Percentiles rank a stretch among this genome's conserved stretches.
Evolutionary conservation across 1,140 invertebrate species (phyloP).

Genomic region (Neodiprion lecontei): DNA sequence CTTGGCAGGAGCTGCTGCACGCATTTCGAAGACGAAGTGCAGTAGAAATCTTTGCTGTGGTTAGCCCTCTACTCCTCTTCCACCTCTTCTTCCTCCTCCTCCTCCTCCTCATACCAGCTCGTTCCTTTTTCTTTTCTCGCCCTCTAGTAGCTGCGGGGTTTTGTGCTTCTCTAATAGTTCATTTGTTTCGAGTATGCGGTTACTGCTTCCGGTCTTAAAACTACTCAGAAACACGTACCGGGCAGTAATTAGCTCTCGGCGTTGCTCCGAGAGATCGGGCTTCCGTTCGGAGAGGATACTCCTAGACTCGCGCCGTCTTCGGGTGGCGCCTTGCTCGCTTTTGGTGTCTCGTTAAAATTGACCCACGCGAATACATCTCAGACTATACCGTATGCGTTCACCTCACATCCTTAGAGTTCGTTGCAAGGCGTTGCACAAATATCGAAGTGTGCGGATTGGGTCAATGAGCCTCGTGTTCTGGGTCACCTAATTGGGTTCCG

Average conservation of each 20-base stretch:
- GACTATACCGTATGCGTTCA: too few relatives aligned
- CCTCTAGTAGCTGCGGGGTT: constrained; percentile 24
- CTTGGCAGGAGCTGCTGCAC: constrained; percentile 9
- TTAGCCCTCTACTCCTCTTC: background rate
- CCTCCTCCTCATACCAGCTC: background rate
- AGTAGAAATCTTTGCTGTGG: background rate
- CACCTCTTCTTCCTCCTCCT: background rate
- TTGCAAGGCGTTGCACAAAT: too few relatives aligned
- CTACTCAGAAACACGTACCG: constrained; percentile 8
- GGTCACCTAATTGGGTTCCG: too few relatives aligned
- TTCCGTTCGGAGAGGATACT: constrained; percentile 19
- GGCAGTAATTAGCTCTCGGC: constrained; percentile 14
- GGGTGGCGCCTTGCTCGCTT: background rate
- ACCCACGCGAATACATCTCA: constrained; percentile 18
- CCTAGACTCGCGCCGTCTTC: background rate
- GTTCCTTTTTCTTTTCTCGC: constrained; percentile 8
- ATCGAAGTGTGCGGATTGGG: too few relatives aligned
- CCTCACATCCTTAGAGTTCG: too few relatives aligned
- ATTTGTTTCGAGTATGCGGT: constrained; percentile 42
- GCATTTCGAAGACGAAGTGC: constrained; percentile 12
- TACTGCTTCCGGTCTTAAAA: constrained; percentile 43
- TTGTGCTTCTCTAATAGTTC: constrained; percentile 47
- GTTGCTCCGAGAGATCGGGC: constrained; percentile 18
- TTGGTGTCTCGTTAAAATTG: constrained; percentile 27
- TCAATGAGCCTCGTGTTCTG: too few relatives aligned